Evolutionary conservation across 2,888 invertebrate species (phyloP), one percentile per base, ranked within the genome.

Genomic region (Lottia scabra): DNA sequence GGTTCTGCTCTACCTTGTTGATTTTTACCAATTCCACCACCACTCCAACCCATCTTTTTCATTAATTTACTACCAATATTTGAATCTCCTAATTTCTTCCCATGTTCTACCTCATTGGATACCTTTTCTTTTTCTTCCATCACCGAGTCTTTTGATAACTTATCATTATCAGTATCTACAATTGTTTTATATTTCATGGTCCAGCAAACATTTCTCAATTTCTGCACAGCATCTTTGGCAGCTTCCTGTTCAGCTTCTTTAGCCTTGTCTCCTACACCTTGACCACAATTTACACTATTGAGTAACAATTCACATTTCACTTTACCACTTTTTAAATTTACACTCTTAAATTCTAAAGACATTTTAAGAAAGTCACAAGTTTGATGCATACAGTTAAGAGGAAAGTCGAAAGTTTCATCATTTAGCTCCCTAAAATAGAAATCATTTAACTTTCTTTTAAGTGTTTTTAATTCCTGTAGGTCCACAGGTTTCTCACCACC

Each of bases 41-140:
- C 94, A 5, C 91, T 89, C 94, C 94, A 94, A 0, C 94, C 94
- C 93, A 94, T 94, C 71, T 91, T 89, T 48, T 91, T 90, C 91
- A 94, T 92, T 89, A 94, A 82, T 80, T 91, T 91, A 66, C 88
- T 91, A 13, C 92, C 93, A 65, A 92, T 87, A 80, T 92, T 92
- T 73, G 90, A 89, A 2, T 90, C 88, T 0, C 85, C 75, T 30
- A 85, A 81, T 8, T 75, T 72, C 19, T 80, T 69, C 38, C 72
- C 71, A 27, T 65, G 48, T 66, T 45, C 44, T 23, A 48, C 13
- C 26, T 27, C 26, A 6, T 44, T n/a, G 10, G 46, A 26, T 46
- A 19, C 23, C 10, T 56, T 13, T 10, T 56, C 56, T 56, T 56
- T 56, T 23, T 56, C 23, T 56, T 85, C 84, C 46, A 85, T 70